phyloP scores from a whole-genome alignment of 1,140 invertebrate genomes.

The Dufourea novaeangliae region DNA sequence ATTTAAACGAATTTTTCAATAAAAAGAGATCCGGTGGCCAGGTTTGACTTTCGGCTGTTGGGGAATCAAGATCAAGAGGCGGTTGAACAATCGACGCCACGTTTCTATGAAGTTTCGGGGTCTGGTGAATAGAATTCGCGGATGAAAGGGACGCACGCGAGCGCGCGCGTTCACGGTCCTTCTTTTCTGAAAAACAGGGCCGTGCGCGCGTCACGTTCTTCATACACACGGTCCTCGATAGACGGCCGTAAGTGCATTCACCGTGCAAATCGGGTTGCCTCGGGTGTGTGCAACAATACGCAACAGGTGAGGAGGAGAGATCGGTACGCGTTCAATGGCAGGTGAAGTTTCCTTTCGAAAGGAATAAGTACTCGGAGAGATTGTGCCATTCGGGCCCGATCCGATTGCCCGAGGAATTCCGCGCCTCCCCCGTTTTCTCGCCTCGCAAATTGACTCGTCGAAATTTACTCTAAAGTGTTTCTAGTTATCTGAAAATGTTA shows the following conservation, averaged over 20 bases:
- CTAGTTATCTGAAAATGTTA: too few relatives aligned
- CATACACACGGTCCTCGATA: slow-evolving; percentile 65
- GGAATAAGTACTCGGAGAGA: slow-evolving; percentile 60
- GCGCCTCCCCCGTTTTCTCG: not conserved
- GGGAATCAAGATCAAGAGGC: slow-evolving; percentile 58
- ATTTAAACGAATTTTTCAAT: slow-evolving; percentile 47
- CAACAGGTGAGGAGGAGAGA: slow-evolving; percentile 72
- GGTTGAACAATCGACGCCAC: slow-evolving; percentile 48
- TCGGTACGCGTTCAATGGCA: slow-evolving; percentile 67
- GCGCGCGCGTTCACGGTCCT: slow-evolving; percentile 26
- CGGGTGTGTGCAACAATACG: slow-evolving; percentile 73
- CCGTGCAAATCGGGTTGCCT: slow-evolving; percentile 75
- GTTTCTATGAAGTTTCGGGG: slow-evolving; percentile 50
- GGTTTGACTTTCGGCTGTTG: slow-evolving; percentile 51
- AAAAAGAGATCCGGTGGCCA: slow-evolving; percentile 36
- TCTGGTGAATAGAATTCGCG: slow-evolving; percentile 68
- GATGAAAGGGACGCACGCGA: slow-evolving; percentile 69
- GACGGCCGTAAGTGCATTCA: slow-evolving; percentile 73
- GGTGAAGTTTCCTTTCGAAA: slow-evolving; percentile 62
- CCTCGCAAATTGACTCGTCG: not conserved
- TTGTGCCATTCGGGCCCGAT: slow-evolving; percentile 47
- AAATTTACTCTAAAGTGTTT: not conserved
- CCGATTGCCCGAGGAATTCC: slow-evolving; percentile 39
- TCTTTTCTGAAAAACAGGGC: slow-evolving; percentile 57
- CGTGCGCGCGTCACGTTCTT: slow-evolving; percentile 61